Base-by-base conservation (phyloP, 1,140 invertebrate genomes). In the Drosophila tsacasi region DNA sequence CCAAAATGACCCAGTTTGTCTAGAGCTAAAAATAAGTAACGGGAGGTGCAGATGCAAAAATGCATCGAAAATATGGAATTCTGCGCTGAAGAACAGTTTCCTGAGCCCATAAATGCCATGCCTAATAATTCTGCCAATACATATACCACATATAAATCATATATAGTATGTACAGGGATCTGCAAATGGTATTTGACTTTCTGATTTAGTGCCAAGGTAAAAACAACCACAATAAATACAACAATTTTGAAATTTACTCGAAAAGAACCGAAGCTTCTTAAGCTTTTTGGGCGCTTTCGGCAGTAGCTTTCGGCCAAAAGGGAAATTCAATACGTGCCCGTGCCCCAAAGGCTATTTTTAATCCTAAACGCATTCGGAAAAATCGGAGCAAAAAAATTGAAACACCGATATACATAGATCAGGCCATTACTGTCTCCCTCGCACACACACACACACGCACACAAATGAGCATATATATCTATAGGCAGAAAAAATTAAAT, bases 131-230 rank as follows among this genome's bases (percentile, higher is more conserved):
- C 23, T 37, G n/a, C 23, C 23, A 50, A 49, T 39, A 58, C 19
- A 30, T 50, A 42, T 23, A 27, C 0, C 8, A 58, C 21, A 30
- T 52, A 42, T 23, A 30, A 12, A 42, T 39, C 8, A 65, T 65
- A 25, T 46, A 44, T 60, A 30, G 12, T 52, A 52, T 46, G 5
- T 23, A 15, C 6, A 13, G 37, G 23, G 47, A 57, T 72, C 66
- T 73, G 23, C 58, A 23, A 42, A 73, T 60, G 44, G 68, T 55
- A 73, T 52, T 74, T 69, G 32, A 54, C 52, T 47, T 57, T 84
- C 83, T 75, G 65, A 81, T 85, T 85, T 85, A 82, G 83, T 85
- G 83, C 83, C 83, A 85, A 85, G 83, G 83, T 85, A 85, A 79
- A 79, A 85, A 77, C 27, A 52, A 52, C 17, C 35, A 23, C 8